Conservation (phyloP, 2,113 vertebrate genomes). For the Elephantulus edwardii region DNA sequence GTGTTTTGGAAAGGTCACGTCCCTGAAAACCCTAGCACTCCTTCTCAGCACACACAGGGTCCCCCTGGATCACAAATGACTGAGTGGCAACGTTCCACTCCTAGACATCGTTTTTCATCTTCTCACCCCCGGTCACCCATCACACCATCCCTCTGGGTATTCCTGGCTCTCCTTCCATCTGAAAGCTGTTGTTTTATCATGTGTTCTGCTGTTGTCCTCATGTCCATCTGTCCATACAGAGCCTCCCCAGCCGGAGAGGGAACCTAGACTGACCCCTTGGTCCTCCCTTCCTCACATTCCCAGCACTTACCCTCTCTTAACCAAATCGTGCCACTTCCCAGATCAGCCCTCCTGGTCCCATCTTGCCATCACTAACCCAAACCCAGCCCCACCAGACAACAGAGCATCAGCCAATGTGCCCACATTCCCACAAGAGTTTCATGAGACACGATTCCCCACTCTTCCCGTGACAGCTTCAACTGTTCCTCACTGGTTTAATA, state of each 20-base stretch:
- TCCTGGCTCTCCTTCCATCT: background rate
- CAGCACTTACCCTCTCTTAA: too few species aligned
- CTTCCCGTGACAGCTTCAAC: background rate
- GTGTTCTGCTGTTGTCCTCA: background rate
- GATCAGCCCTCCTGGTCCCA: too few species aligned
- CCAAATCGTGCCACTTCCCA: too few species aligned
- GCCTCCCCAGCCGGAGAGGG: rapidly evolving
- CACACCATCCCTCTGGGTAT: background rate
- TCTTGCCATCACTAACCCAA: too few species aligned
- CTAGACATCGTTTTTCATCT: too few species aligned
- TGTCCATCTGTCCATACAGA: background rate
- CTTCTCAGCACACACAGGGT: background rate
- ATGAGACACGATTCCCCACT: background rate
- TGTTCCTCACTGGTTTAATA: background rate
- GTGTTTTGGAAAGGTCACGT: background rate
- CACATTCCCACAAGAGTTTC: background rate
- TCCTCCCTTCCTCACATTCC: background rate
- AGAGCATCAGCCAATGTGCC: background rate
- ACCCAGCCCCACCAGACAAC: too few species aligned
- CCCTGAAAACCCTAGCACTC: background rate
- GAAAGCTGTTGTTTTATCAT: background rate
- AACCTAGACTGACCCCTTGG: background rate
- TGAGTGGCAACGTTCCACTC: background rate
- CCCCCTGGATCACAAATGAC: background rate
- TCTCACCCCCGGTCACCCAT: background rate